Percentiles rank a stretch among this genome's conserved stretches.
Evolutionary conservation across 2,113 vertebrate species (phyloP).

Genomic region (Spilogale gracilis): DNA sequence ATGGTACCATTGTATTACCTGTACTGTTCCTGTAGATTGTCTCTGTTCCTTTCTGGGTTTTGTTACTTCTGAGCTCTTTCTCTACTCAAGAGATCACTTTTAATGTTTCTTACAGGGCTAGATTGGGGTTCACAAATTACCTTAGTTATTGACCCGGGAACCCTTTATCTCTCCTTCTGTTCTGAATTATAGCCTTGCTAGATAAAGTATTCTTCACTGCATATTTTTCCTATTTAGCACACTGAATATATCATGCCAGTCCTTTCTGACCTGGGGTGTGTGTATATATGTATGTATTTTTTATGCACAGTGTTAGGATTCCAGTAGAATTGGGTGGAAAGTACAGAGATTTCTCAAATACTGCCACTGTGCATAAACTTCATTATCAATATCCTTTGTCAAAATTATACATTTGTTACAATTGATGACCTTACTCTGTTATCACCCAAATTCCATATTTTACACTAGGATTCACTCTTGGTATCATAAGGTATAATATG

Average conservation of each 20-base stretch:
- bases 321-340: background rate
- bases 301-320: background rate
- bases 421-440: background rate
- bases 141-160: background rate
- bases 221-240: too few species aligned
- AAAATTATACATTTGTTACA: background rate
- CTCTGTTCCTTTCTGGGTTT: background rate
- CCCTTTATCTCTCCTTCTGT: background rate
- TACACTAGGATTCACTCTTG: background rate
- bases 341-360: background rate
- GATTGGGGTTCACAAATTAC: background rate
- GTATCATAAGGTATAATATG: too few species aligned
- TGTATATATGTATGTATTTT: background rate
- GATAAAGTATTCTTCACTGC: background rate
- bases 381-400: background rate
- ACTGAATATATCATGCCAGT: too few species aligned
- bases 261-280: background rate
- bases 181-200: background rate
- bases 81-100: background rate
- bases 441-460: background rate
- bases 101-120: background rate
- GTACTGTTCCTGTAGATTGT: background rate
- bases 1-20: background rate
- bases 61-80: background rate
- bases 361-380: background rate